Base-by-base conservation (phyloP, 2,797 vertebrate genomes). In the Catostomus latipinnis region DNA sequence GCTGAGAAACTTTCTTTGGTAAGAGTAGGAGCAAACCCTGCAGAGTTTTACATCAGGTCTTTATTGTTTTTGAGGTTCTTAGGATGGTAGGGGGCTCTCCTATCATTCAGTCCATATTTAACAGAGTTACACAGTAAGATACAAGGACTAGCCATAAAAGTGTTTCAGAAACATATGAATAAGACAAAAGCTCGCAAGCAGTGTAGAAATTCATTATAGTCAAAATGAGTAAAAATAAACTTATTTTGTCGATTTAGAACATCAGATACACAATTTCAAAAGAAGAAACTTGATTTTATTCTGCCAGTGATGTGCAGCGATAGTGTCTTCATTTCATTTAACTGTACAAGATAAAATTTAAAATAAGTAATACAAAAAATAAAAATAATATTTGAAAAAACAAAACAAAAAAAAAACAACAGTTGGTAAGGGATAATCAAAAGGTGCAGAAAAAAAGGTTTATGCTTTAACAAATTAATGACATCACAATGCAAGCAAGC, bases 1-100 rank as follows among this genome's bases (percentile, higher is more conserved):
- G 88, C 84, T 74, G 80, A 84, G 86, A 87, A 84, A 87, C 82
- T 67, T 83, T 84, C 84, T 83, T 88, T 71, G 22, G 56, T 16
- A 76, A 66, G 49, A 61, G n/a, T 63, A 43, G 61, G 74, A 52
- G 22, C 63, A 77, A 60, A 68, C 67, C 14, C n/a, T 45, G 45
- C 76, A 54, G 14, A 45, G 12, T 8, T 81, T 76, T 53, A 58
- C 49, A 43, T 71, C 66, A 14, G 53, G 1, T 16, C 13, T 22
- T 49, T 60, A 71, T 50, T 78, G 2, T 57, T 43, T 10, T 14
- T 53, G 58, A 34, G 63, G 18, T 9, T 54, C 60, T 56, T 18
- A 57, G 6, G 8, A 34, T 34, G 52, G 70, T 9, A 5, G 60
- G 43, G 45, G 70, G 69, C n/a, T 53, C 52, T 67, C 62, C 18